These are phyloP conservation scores for Pristionchus mayeri DNA, from an alignment of 2,888 invertebrate species.

Conservation along the genomic window DNA sequence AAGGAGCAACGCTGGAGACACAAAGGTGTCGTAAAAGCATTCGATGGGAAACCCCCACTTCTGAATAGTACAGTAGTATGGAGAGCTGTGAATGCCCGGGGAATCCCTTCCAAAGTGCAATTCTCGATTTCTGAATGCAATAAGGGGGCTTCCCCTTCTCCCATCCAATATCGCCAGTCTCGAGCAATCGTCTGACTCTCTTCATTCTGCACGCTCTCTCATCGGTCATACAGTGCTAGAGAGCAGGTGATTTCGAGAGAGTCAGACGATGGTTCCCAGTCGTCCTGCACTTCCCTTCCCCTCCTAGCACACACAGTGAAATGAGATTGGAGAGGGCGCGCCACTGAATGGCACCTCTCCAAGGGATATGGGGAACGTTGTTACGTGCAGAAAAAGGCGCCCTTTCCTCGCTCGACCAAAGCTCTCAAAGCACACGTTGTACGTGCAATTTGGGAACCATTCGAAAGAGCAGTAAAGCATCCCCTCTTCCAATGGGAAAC, in stretches of 20 bases:
- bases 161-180: not conserved
- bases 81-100: no score
- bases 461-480: no score
- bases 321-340: not conserved
- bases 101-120: not conserved
- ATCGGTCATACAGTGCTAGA: no score
- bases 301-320: not conserved
- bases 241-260: no score
- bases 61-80: no score
- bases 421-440: no score
- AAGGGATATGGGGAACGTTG: not conserved
- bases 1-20: not conserved
- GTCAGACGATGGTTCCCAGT: not conserved
- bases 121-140: no score
- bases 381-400: not conserved
- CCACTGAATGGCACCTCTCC: not conserved
- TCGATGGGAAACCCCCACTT: no score
- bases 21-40: not conserved
- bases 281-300: not conserved
- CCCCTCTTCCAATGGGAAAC: no score
- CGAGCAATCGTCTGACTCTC: not conserved
- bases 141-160: not conserved
- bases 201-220: not conserved
- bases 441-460: no score
- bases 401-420: not conserved